These are phyloP conservation scores for Isotomurus palustris DNA, from an alignment of 2,888 invertebrate genomes.

Conservation along the genomic window DNA sequence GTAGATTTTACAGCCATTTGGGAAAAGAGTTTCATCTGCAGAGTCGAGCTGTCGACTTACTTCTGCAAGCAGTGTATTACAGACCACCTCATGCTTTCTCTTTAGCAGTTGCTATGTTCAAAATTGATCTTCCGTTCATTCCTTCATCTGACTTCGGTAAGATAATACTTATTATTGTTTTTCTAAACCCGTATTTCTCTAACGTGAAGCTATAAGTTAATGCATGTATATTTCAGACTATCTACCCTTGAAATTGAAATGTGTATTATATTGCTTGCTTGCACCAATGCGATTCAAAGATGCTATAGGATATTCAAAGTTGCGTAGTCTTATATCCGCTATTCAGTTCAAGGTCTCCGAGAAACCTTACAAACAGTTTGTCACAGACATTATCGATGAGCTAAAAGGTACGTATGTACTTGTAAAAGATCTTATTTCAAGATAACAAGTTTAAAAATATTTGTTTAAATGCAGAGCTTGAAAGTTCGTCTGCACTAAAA, in stretches of 20 bases:
- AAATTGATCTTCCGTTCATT: too few species aligned
- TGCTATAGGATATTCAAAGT: constrained; percentile 6
- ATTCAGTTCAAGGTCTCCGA: constrained; percentile 18
- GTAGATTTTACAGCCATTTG: constrained; percentile 15
- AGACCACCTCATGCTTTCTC: constrained; percentile 13
- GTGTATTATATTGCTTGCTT: too few species aligned
- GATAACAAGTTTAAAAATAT: too few species aligned
- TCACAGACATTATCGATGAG: constrained; percentile 3
- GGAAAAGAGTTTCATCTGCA: not conserved
- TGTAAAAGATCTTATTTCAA: too few species aligned
- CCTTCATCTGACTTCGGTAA: too few species aligned
- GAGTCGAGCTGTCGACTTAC: not conserved
- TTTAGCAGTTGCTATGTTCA: constrained; percentile 9
- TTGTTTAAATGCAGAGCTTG: not conserved
- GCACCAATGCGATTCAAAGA: constrained; percentile 22
- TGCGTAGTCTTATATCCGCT: constrained; percentile 6
- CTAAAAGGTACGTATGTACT: not conserved
- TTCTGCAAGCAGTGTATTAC: constrained; percentile 9
- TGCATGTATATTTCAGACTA: too few species aligned
- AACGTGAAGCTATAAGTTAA: too few species aligned
- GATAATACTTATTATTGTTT: too few species aligned
- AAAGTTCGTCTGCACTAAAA: constrained; percentile 2
- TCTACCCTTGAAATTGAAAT: too few species aligned
- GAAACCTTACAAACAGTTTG: constrained; percentile 9
- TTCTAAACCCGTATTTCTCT: too few species aligned